These are phyloP conservation scores for Agrochola macilenta DNA, from an alignment of 2,888 invertebrate species.

Conservation along the genomic window DNA sequence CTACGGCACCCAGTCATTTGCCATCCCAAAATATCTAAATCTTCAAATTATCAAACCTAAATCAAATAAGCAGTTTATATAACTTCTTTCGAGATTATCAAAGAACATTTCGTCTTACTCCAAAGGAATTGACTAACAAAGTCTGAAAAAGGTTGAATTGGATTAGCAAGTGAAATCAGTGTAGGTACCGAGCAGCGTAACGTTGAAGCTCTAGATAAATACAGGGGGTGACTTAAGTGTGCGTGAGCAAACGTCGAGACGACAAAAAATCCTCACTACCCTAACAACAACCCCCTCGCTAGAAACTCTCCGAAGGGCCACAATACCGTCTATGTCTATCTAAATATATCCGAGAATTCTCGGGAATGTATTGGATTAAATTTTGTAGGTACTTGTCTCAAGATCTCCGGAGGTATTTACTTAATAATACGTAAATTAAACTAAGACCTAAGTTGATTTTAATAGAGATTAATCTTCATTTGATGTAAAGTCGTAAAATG, in stretches of 20 bases:
- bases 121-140: constrained; percentile 58
- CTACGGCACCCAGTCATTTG: background rate
- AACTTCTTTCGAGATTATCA: constrained; percentile 50
- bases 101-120: constrained; percentile 49
- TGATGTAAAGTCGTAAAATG: background rate
- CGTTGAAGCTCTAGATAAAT: constrained; percentile 61
- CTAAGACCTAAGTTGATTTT: background rate
- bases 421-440: background rate
- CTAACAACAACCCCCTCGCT: constrained; percentile 49
- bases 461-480: background rate
- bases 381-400: constrained; percentile 27
- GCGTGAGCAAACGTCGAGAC: constrained; percentile 63
- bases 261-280: constrained; percentile 69
- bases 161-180: constrained; percentile 68
- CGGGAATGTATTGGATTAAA: constrained; percentile 57
- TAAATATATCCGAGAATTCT: constrained; percentile 64
- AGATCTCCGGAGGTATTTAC: constrained; percentile 10
- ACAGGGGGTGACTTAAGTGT: constrained; percentile 53
- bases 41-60: constrained; percentile 22
- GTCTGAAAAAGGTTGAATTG: constrained; percentile 63
- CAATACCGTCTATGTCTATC: constrained; percentile 60
- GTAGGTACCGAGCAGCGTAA: constrained; percentile 57
- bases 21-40: background rate
- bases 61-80: constrained; percentile 51
- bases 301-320: constrained; percentile 50